Base-by-base conservation (phyloP, 2,113 vertebrate species). In the Oreochromis spilurus region DNA sequence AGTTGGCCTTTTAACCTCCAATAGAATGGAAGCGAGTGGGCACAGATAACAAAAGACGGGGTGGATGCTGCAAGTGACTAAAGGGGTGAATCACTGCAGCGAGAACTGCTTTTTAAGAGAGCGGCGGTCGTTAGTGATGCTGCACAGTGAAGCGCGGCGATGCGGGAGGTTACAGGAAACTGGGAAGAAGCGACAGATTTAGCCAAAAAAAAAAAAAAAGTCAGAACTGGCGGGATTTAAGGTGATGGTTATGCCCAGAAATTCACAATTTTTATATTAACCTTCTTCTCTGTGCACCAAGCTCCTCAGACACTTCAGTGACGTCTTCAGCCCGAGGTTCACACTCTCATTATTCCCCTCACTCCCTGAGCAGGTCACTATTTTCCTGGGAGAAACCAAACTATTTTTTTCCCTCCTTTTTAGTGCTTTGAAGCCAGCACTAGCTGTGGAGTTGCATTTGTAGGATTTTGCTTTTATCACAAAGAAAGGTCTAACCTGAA, bases 71-170 rank as follows among this genome's bases (percentile, higher is more conserved):
- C 70, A 43, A 50, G 81, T 34, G 53, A 80, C 53, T 60, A 3
- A 60, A 88, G 19, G 48, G 79, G 82, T 70, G 78, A 91, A 67
- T 87, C 57, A 67, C 60, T 17, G 83, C 60, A 53, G 83, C 11
- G 8, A 21, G 78, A 19, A 86, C 38, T 38, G 48, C 19, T 80
- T 83, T 72, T 80, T 40, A 83, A 78, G 17, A 84, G 54, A 75
- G 75, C 26, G 9, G 24, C 16, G 70, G 65, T 90, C 54, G 58
- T 75, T 83, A 83, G 75, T 8, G 3, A 40, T 19, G 70, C 54
- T 5, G 31, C 77, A 14, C 62, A 0, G 36, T 13, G 60, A 82
- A 84, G 70, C 29, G 17, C 6, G 38, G 4, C 14, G 0, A 16
- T 14, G 48, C 19, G 17, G 57, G 19, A 21, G 14, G 52, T 53